These are phyloP conservation scores for Cossypha niveicapilla DNA, from an alignment of 2,797 vertebrate species.

Conservation along the genomic window DNA sequence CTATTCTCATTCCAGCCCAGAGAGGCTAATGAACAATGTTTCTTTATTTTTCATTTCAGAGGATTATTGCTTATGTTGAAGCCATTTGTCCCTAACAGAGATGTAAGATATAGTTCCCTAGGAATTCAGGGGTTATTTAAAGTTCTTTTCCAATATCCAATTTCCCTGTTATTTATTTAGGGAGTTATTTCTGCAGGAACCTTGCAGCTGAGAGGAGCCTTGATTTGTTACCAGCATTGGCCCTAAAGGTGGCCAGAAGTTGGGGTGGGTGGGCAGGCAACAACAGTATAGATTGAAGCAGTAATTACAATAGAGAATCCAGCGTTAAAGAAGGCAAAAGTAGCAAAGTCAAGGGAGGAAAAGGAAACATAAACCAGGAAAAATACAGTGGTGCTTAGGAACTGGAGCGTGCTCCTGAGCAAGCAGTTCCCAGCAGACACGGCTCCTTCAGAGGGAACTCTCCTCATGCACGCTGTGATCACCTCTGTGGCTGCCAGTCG, in stretches of 20 bases:
- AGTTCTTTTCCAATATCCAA: constrained; percentile 63
- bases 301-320: constrained; percentile 51
- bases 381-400: neutral
- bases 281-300: constrained; percentile 20
- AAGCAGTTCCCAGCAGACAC: neutral
- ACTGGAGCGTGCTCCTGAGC: neutral
- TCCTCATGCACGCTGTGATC: too few species aligned
- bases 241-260: neutral
- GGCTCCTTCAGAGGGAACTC: too few species aligned
- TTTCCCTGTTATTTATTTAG: constrained; percentile 67
- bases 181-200: constrained; percentile 23
- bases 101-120: constrained; percentile 40
- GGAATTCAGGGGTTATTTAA: constrained; percentile 65
- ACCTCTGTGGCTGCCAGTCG: too few species aligned
- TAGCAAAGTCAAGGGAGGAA: neutral
- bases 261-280: neutral
- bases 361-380: constrained; percentile 15
- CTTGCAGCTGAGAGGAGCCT: constrained; percentile 14
- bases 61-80: constrained; percentile 15
- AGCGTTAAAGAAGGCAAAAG: constrained; percentile 44
- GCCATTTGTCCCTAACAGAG: constrained; percentile 35
- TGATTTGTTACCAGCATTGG: neutral
- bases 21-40: neutral
- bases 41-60: constrained; percentile 13
- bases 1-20: neutral